phyloP scores from a whole-genome alignment of 92 coral and sea anemone species.

The Parazoanthus swiftii region DNA sequence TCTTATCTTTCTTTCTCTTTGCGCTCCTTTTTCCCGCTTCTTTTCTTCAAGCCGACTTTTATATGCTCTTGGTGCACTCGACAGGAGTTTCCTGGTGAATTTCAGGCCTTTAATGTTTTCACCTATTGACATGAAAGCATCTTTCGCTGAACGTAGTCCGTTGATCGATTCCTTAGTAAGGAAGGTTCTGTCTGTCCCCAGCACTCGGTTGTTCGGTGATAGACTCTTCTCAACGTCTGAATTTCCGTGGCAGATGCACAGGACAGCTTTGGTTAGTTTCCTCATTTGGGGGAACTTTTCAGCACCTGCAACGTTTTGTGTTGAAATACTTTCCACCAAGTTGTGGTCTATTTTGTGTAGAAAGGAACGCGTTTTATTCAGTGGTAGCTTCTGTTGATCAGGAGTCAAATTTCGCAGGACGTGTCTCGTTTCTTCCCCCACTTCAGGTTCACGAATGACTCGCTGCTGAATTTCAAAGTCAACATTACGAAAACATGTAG shows the following conservation, averaged over 20 bases:
- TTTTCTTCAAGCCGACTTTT: slow-evolving; percentile 23
- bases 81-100: slow-evolving; percentile 21
- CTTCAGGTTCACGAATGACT: slow-evolving; percentile 11
- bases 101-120: slow-evolving; percentile 14
- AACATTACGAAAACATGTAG: too few species aligned
- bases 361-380: background rate
- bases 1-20: slow-evolving; percentile 5
- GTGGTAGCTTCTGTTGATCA: slow-evolving; percentile 27
- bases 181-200: slow-evolving; percentile 26
- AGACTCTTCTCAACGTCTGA: slow-evolving; percentile 20
- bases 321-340: background rate
- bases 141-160: slow-evolving; percentile 24
- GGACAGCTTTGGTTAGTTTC: slow-evolving; percentile 23
- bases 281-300: slow-evolving; percentile 25
- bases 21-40: slow-evolving; percentile 31
- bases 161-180: slow-evolving; percentile 13
- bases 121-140: slow-evolving; percentile 25
- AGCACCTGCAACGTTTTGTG: background rate
- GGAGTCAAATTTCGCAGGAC: slow-evolving; percentile 21
- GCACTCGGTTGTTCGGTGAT: slow-evolving; percentile 26
- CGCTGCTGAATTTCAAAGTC: background rate
- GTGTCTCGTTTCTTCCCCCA: slow-evolving; percentile 21
- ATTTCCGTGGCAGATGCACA: slow-evolving; percentile 18
- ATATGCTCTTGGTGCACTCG: slow-evolving; percentile 23
- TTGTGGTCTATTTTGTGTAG: background rate